These are phyloP conservation scores for Lonchura striata DNA, from an alignment of 2,113 vertebrate species.

Conservation along the genomic window DNA sequence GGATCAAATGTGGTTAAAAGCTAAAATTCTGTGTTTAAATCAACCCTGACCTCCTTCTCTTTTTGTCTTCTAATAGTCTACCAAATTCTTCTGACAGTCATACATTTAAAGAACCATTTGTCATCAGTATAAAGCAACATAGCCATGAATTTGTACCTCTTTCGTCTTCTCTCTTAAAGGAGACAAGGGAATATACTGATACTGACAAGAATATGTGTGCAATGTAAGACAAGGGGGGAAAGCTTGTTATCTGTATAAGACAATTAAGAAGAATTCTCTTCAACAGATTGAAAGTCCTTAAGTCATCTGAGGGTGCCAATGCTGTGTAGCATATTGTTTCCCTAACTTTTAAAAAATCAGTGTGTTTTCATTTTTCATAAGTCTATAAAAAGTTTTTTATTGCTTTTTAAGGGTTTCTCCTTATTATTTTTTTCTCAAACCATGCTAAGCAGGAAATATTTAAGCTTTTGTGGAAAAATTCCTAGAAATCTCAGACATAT, in stretches of 20 bases:
- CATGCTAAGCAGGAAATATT: background rate
- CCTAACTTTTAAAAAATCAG: background rate
- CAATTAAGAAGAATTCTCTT: background rate
- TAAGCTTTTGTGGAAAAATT: background rate
- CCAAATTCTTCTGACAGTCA: background rate
- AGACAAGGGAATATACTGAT: background rate
- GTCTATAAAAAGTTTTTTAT: background rate
- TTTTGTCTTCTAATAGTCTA: conserved; percentile 20
- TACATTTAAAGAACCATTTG: conserved; percentile 7
- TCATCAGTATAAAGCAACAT: background rate
- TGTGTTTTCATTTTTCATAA: background rate
- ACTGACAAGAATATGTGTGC: background rate
- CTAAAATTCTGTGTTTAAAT: conserved; percentile 10
- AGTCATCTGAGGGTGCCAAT: background rate
- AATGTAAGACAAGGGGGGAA: background rate
- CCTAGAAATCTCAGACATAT: background rate
- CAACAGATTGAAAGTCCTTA: background rate
- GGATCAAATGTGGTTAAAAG: conserved; percentile 5
- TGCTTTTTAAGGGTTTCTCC: background rate
- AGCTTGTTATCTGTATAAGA: background rate
- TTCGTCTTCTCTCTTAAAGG: background rate
- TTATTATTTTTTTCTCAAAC: background rate
- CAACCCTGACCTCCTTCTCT: background rate
- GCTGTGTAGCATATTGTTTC: background rate
- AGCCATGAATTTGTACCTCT: background rate